phyloP scores from a whole-genome alignment of 2,888 invertebrate genomes.

The Lamellibrachia columna region DNA sequence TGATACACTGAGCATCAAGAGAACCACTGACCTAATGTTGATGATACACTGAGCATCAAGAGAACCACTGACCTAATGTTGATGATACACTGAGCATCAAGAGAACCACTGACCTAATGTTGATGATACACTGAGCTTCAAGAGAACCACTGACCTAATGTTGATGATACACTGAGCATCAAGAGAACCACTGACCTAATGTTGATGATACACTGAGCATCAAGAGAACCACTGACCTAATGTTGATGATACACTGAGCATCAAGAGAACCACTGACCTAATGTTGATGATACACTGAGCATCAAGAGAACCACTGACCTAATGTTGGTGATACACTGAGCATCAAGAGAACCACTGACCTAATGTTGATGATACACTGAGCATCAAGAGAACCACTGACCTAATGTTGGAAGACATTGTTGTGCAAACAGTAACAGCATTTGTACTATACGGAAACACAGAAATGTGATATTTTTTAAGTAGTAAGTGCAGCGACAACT shows the following conservation, averaged over 20 bases:
- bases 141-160: neutral
- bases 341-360: neutral
- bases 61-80: neutral
- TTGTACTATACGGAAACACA: neutral
- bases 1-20: neutral
- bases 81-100: neutral
- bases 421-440: neutral
- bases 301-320: neutral
- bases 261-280: neutral
- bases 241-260: neutral
- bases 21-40: no score
- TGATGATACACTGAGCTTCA: no score
- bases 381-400: no score
- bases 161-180: neutral
- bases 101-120: no score
- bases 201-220: no score
- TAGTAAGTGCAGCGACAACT: neutral
- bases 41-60: no score
- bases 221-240: neutral
- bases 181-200: neutral
- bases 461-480: neutral
- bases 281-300: no score
- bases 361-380: no score
- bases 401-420: neutral
- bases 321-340: neutral